Evolutionary conservation across 1,140 invertebrate species (phyloP), one percentile per base, ranked within the genome.

Genomic region (Brachionus paranguensis): DNA sequence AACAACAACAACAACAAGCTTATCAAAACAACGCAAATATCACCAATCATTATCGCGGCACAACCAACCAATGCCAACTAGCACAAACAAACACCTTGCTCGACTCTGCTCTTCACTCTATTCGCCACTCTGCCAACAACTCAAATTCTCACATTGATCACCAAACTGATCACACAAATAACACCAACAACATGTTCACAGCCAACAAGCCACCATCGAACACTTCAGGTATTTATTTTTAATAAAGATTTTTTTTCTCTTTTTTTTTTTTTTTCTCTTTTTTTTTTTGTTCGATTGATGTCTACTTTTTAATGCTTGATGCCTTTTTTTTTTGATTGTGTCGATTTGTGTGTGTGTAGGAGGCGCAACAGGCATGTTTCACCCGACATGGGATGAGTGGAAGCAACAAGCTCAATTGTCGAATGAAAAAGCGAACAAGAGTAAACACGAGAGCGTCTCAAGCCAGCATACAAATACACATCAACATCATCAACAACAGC

Each of bases 381-480:
- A 81, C 60, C 78, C 78, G 17, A 81, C 78, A 24, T 81, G 78
- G 78, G 78, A 81, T 64, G 78, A 81, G 33, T 81, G 78, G 78
- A 81, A 81, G 41, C 78, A 81, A 81, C 68, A 17, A 72, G 68
- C 29, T 41, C 33, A 72, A 43, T 20, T 41, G 17, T 64, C 50
- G 7, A 33, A 81, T 27, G 43, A 79, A 17, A 79, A 50, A 45
- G 45, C 14, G 12, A 41, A 10, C 24, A 68, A 68, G n/a, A 33
- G 33, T 68, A 72, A 72, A 41, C 29, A 41, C 41, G 68, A 72
- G 43, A 72, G 68, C 68, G 68, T 72, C 68, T 72, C 68, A n/a
- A 41, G 17, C 17, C n/a, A 60, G 53, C 53, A 60, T 60, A 60
- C 53, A 60, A 60, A 60, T 60, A 60, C 53, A 10, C 10, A 20